Evolutionary conservation across 2,113 vertebrate species (phyloP), one percentile per base, ranked within the genome.

Genomic region (Philantomba maxwellii): DNA sequence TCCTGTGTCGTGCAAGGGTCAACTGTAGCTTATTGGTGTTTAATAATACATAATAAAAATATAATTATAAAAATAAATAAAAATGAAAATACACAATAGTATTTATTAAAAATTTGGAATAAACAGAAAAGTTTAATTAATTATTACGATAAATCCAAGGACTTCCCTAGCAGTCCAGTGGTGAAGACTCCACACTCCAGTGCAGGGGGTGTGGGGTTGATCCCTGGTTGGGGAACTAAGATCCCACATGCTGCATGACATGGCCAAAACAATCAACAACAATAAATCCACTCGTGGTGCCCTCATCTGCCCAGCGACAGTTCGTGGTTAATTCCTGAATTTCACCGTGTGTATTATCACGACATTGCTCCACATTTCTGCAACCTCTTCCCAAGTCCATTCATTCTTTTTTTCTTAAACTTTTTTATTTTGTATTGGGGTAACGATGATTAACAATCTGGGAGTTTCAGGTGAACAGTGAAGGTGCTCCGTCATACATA

Each of bases 231-330:
- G 23, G 36, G 21, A 26, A 7, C 70, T 75, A 43, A 75, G 70
- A 75, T 26, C 36, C 70, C 70, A 75, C 70, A 43, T 26, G 36
- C 36, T 2, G 3, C 6, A 7, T 2, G 5, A 21, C 70, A 43
- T 26, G 36, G 36, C 21, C 36, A 14, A 43, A 9, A 25, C n/a
- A 17, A 28, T n/a, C 9, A 14, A 43, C 14, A 28, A 15, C 13
- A 19, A 30, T 19, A 43, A 57, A 11, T 2, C 62, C 1, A 6
- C 43, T 53, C 2, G 0, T 1, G 33, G 13, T 6, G 14, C 43
- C 39, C 36, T 43, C 7, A 4, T 7, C 49, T 2, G 6, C 6
- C 45, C 6, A 6, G 70, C 21, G 51, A 17, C n/a, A 13, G 33
- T 36, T 53, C 28, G 9, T 5, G 3, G 13, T 21, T 36, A 45